Base-by-base conservation (phyloP, 2,797 vertebrate species). In the Acridotheres tristis region DNA sequence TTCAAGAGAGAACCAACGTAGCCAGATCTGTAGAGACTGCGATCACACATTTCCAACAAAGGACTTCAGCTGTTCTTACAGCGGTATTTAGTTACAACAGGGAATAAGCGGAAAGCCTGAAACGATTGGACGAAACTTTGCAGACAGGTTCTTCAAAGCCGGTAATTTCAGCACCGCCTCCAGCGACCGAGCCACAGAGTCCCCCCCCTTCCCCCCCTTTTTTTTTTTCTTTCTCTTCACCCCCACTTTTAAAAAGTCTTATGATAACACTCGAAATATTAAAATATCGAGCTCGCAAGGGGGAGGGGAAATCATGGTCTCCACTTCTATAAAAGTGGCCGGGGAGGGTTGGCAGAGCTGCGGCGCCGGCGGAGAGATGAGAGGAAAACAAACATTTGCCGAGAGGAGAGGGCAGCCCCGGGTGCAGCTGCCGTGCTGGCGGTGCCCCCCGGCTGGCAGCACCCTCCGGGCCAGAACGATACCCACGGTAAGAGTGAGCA, bases 41-140 rank as follows among this genome's bases (percentile, higher is more conserved):
- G 98, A 96, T 99, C 99, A 97, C 99, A 99, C 99, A 99, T 99
- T 98, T 99, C 99, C 98, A 98, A 98, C 98, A 98, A 99, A 97
- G 97, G 97, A 93, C 96, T 96, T 96, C 91, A 93, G 97, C 97
- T 96, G 96, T 96, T 98, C 98, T 98, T 97, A 97, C 98, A 97
- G 97, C 97, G 97, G 98, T 98, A 97, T 98, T 99, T 98, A 98
- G 98, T 98, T 98, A 98, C 98, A 98, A 98, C 98, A 98, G 98
- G 99, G 98, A 99, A 99, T 99, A 97, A 98, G 97, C 90, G 95
- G 97, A 97, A 97, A 97, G 98, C 98, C 98, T 98, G 98, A 98
- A 97, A 98, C 98, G 99, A 99, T 99, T 99, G 99, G 99, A 98
- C 98, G 97, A 97, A 97, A 97, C 97, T 98, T 97, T 96, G 97